Conservation (phyloP, 2,888 invertebrate genomes). For the Drosophila mimica region DNA sequence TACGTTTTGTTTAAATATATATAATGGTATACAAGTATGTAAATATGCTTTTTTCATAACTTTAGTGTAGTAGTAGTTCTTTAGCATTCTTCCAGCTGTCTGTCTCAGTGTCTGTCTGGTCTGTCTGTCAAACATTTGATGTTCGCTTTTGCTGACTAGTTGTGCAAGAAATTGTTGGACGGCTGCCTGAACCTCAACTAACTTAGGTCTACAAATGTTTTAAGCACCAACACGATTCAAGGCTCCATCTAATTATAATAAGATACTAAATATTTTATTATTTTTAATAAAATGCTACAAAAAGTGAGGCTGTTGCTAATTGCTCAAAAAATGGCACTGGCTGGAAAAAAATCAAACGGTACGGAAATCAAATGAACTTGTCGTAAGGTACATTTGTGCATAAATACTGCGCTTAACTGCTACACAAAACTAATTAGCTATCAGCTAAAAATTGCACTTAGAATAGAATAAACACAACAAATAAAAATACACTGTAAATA, state of each 20-base stretch:
- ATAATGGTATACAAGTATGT: slow-evolving; percentile 9
- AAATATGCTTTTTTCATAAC: slow-evolving; percentile 13
- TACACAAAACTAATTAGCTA: slow-evolving; percentile 53
- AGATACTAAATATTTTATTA: slow-evolving; percentile 13
- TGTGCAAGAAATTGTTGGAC: slow-evolving; percentile 64
- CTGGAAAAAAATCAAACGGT: slow-evolving; percentile 79
- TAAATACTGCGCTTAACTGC: slow-evolving; percentile 72
- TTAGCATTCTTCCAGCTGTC: slow-evolving; percentile 69
- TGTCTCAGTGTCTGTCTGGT: slow-evolving; percentile 36
- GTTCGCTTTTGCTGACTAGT: slow-evolving; percentile 68
- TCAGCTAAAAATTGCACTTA: slow-evolving; percentile 64
- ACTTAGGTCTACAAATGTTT: slow-evolving; percentile 60
- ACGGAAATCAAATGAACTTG: slow-evolving; percentile 51
- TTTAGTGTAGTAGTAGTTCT: slow-evolving; percentile 43
- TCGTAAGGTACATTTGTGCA: slow-evolving; percentile 77
- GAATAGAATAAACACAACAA: slow-evolving; percentile 27
- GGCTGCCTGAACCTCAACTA: slow-evolving; percentile 57
- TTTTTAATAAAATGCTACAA: slow-evolving; percentile 42
- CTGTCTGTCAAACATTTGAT: slow-evolving; percentile 36
- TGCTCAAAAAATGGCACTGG: slow-evolving; percentile 69
- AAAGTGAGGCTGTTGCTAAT: slow-evolving; percentile 38
- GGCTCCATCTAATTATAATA: slow-evolving; percentile 54
- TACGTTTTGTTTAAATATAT: slow-evolving; percentile 1
- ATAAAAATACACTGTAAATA: slow-evolving; percentile 9
- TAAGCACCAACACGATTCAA: slow-evolving; percentile 81